Percentiles rank a stretch among this genome's conserved stretches.
Evolutionary conservation across 92 coral and sea anemone genomes (phyloP).

Genomic region (Epizoanthus illoricatus): DNA sequence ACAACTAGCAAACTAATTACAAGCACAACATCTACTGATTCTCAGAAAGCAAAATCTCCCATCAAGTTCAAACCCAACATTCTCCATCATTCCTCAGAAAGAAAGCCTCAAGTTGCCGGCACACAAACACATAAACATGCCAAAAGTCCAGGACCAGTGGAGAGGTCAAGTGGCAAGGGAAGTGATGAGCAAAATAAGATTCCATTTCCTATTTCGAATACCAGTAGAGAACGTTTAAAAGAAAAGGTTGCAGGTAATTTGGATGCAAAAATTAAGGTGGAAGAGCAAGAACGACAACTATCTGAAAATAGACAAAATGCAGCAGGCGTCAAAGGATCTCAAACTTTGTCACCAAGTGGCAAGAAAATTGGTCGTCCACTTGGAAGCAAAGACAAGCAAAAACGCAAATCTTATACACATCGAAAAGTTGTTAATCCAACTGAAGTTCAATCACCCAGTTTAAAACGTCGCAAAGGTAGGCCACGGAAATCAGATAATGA

Average conservation of each 20-base stretch:
- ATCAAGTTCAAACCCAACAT: slow-evolving; percentile 18
- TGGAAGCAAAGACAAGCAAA: slow-evolving; percentile 85
- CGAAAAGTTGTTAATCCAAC: not conserved
- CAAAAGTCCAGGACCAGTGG: not conserved
- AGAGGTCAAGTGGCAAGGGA: not conserved
- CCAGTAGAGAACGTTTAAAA: slow-evolving; percentile 24
- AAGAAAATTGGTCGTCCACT: slow-evolving; percentile 73
- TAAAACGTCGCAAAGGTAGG: slow-evolving; percentile 11
- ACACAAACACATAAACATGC: slow-evolving; percentile 8
- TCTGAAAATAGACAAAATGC: slow-evolving; percentile 23
- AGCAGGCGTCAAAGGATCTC: slow-evolving; percentile 2
- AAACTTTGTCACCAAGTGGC: slow-evolving; percentile 27
- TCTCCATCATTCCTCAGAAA: slow-evolving; percentile 28
- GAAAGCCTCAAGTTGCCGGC: slow-evolving; percentile 16
- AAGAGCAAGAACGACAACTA: slow-evolving; percentile 25
- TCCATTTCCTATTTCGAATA: not conserved
- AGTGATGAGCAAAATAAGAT: not conserved
- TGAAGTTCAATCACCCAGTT: not conserved
- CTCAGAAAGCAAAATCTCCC: slow-evolving; percentile 8
- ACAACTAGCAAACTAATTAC: slow-evolving; percentile 21
- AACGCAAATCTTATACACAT: slow-evolving; percentile 62
- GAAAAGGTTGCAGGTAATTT: slow-evolving; percentile 37
- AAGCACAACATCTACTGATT: slow-evolving; percentile 4
- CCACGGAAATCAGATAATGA: slow-evolving; percentile 22
- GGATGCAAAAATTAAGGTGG: slow-evolving; percentile 25